A percentile compares a stretch with the other conserved stretches of the same genome.
Conservation (phyloP, 2,113 vertebrate species). For the Lontra canadensis region DNA sequence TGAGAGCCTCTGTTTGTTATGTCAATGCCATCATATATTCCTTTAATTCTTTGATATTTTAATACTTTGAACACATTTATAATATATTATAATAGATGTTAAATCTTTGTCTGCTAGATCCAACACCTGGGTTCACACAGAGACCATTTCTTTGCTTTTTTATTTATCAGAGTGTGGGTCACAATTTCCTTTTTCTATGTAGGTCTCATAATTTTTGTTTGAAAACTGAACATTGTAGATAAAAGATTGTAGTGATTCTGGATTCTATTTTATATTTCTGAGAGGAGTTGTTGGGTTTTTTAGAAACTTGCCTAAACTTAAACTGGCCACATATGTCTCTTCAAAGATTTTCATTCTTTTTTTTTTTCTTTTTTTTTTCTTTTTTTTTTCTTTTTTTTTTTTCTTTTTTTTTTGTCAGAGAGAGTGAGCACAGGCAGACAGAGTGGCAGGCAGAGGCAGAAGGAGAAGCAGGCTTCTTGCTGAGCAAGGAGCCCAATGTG, state of each 20-base stretch:
- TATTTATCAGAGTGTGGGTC: neutral
- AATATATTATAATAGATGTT: neutral
- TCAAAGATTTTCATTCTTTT: neutral
- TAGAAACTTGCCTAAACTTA: neutral
- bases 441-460: no score
- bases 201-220: neutral
- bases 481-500: no score
- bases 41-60: neutral
- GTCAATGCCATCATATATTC: neutral
- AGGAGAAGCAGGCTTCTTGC: no score
- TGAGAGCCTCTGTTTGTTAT: neutral
- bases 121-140: neutral
- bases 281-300: neutral
- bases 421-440: no score
- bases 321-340: neutral
- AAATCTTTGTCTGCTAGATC: neutral
- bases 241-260: neutral
- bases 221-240: neutral
- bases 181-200: neutral
- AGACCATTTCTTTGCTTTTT: neutral
- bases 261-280: conserved; percentile 1
- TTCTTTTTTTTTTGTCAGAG: neutral
- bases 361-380: neutral
- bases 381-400: neutral
- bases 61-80: neutral